Conservation (phyloP, 2,888 invertebrate genomes). For the Meteorus colon region DNA sequence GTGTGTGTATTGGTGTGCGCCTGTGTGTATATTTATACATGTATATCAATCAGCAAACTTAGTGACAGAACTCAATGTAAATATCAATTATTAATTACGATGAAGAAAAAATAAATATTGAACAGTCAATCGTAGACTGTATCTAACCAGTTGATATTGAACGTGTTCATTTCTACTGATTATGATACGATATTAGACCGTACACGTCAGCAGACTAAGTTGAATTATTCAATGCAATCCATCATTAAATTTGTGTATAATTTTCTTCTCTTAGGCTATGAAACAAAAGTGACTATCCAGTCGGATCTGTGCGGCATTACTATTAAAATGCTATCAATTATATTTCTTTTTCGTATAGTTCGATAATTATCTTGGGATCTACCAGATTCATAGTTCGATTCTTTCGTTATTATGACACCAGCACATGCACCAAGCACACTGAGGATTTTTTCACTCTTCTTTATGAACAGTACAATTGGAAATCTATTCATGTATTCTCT, state of each 20-base stretch:
- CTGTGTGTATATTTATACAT: conserved; percentile 34
- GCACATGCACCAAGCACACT: neutral
- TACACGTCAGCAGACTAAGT: no score
- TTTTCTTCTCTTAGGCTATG: no score
- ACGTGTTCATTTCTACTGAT: neutral
- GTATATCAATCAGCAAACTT: conserved; percentile 29
- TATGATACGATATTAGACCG: neutral
- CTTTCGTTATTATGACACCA: no score
- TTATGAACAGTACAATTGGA: neutral
- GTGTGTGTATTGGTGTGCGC: conserved; percentile 31
- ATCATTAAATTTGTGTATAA: no score
- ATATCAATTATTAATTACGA: conserved; percentile 35
- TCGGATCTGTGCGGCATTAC: no score
- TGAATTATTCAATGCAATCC: no score
- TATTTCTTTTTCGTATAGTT: no score
- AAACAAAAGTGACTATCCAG: no score
- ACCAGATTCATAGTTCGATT: no score
- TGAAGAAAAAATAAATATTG: conserved; percentile 10
- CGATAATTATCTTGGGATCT: no score
- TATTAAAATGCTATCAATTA: no score
- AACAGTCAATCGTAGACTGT: conserved; percentile 5
- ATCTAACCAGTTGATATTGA: neutral
- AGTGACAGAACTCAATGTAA: conserved; percentile 46
- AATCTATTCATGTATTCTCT: neutral
- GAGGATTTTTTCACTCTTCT: neutral